These are phyloP conservation scores for Triops longicaudatus DNA, from an alignment of 1,140 invertebrate species.

Conservation along the genomic window DNA sequence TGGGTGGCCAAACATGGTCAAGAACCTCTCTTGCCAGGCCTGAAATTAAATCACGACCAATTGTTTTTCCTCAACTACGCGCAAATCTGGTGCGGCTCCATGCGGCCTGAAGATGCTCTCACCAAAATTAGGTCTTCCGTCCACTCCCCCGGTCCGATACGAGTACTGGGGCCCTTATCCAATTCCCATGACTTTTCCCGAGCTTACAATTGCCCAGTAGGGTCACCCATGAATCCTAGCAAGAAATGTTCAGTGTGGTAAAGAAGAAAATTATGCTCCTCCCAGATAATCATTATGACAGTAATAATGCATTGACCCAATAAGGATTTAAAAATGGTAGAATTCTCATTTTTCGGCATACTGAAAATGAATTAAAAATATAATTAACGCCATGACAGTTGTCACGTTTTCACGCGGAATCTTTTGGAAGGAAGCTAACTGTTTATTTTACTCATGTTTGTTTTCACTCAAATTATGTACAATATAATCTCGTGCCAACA, in stretches of 20 bases:
- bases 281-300: not conserved
- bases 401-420: not conserved
- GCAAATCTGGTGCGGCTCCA: slow-evolving; percentile 94
- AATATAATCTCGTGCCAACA: not conserved
- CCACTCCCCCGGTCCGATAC: slow-evolving; percentile 85
- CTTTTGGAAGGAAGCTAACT: not conserved
- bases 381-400: not conserved
- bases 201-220: slow-evolving; percentile 67
- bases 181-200: slow-evolving; percentile 84
- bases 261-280: slow-evolving; percentile 32
- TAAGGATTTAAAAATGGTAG: not conserved
- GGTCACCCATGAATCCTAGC: slow-evolving; percentile 79
- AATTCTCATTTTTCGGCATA: not conserved
- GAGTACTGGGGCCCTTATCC: slow-evolving; percentile 82
- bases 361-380: not conserved
- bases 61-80: slow-evolving; percentile 84
- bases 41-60: slow-evolving; percentile 76
- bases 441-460: not conserved
- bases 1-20: slow-evolving; percentile 62
- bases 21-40: slow-evolving; percentile 62
- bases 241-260: slow-evolving; percentile 92
- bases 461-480: slow-evolving; percentile 8
- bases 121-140: slow-evolving; percentile 90
- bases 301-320: not conserved
- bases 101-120: slow-evolving; percentile 89